Evolutionary conservation across 2,113 vertebrate species (phyloP), one percentile per base, ranked within the genome.

Genomic region (Hydrochoerus hydrochaeris): DNA sequence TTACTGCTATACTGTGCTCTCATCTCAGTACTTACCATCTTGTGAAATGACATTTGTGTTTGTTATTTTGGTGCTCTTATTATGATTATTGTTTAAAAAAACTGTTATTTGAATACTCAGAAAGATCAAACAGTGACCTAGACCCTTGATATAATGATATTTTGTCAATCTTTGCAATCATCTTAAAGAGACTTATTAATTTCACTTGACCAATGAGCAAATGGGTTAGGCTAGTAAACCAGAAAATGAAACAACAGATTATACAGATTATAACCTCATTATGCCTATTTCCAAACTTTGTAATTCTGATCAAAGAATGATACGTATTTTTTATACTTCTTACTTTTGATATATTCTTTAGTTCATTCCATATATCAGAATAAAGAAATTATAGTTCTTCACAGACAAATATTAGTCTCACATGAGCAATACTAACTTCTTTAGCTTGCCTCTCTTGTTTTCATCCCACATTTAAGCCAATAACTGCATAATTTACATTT

Each of bases 371-470:
- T 41, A 80, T 30, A 52, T 77, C 16, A 78, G 38, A 14, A 87
- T 58, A 24, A 92, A 88, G 41, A 90, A 81, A 49, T 77, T 13
- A 94, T 73, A 87, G 30, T 92, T 91, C 60, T 95, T 91, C 52
- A 95, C 19, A 86, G 62, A 86, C 28, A 93, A 93, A 93, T 69
- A 41, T 3, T 63, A 17, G 44, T 90, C 52, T 44, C 35, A 93
- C 7, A 82, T 41, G 20, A 92, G 19, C 77, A 26, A 83, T 5
- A 89, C 54, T 71, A 85, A 91, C 14, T 77, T 81, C 38, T 77
- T 86, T 46, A 91, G 11, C 54, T 41, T 54, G 9, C 26, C 32
- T 93, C 17, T 69, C 78, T n/a, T 46, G 7, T 41, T 73, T 83
- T 83, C 88, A 65, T 75, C 67, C 41, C 65, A 96, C 4, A 93